Evolutionary conservation across 2,797 vertebrate species (phyloP).

Genomic region (Liparis tanakae): DNA sequence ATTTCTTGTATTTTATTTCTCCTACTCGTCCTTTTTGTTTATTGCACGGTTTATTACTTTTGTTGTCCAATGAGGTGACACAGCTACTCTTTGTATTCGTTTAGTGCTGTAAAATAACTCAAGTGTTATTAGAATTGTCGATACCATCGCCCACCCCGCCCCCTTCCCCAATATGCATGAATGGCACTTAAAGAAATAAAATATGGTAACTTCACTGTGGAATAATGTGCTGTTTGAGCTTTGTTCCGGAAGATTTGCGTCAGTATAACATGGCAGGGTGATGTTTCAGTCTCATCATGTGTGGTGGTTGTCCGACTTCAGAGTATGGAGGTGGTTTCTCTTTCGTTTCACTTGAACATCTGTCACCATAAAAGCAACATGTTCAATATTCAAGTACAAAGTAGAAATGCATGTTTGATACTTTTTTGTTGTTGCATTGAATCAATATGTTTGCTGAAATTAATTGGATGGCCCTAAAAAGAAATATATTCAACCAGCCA

Average conservation of each 20-base stretch:
- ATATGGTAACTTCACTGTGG: conserved; percentile 93
- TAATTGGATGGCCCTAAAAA: too few relatives aligned
- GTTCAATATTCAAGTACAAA: too few relatives aligned
- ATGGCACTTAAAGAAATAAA: conserved; percentile 96
- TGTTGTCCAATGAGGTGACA: conserved; percentile 90
- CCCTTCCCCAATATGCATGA: conserved; percentile 92
- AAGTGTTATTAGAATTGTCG: conserved; percentile 95
- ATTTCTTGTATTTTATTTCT: conserved; percentile 84
- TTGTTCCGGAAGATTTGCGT: conserved; percentile 31
- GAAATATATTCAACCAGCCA: too few relatives aligned
- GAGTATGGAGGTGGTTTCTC: background rate
- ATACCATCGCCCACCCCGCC: conserved; percentile 85
- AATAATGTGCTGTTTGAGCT: conserved; percentile 77
- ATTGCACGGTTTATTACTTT: conserved; percentile 97
- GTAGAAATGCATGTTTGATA: too few relatives aligned
- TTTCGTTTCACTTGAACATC: background rate
- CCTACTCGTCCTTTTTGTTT: conserved; percentile 83
- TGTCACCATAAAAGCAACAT: background rate
- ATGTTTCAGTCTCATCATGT: background rate
- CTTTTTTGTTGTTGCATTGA: too few relatives aligned
- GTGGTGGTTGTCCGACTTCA: background rate
- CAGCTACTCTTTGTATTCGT: conserved; percentile 93
- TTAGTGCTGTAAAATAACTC: conserved; percentile 96
- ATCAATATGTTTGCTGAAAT: too few relatives aligned
- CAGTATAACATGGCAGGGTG: background rate